These are phyloP conservation scores for Nasalis larvatus DNA, from an alignment of 2,113 vertebrate genomes.

Conservation along the genomic window DNA sequence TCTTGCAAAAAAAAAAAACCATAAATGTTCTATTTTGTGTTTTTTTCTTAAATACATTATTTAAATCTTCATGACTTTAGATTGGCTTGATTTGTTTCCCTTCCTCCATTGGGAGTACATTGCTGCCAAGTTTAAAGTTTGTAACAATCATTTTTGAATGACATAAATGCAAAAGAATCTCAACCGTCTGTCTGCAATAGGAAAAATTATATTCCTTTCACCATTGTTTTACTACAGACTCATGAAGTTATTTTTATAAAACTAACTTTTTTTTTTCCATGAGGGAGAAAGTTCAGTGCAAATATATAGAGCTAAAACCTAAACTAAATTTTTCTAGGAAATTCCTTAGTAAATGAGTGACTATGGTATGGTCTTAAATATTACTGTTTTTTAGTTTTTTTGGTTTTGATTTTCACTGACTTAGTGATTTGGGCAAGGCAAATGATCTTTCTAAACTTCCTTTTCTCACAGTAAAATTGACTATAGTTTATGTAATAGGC, in stretches of 20 bases:
- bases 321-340: slow-evolving; percentile 55
- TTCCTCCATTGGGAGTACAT: slow-evolving; percentile 66
- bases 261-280: not conserved
- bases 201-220: slow-evolving; percentile 70
- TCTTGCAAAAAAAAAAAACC: slow-evolving; percentile 60
- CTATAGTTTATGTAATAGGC: not conserved
- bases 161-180: slow-evolving; percentile 68
- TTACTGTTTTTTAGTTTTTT: not conserved
- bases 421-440: slow-evolving; percentile 17
- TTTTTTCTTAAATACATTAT: slow-evolving; percentile 61
- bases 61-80: slow-evolving; percentile 67
- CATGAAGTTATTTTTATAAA: slow-evolving; percentile 70
- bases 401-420: slow-evolving; percentile 33
- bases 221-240: slow-evolving; percentile 60
- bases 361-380: not conserved
- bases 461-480: not conserved
- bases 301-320: slow-evolving; percentile 49
- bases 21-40: slow-evolving; percentile 61
- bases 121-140: slow-evolving; percentile 73
- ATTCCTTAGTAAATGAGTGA: slow-evolving; percentile 28
- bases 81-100: slow-evolving; percentile 67
- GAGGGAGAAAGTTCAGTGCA: slow-evolving; percentile 40
- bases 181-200: slow-evolving; percentile 54
- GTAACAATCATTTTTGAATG: slow-evolving; percentile 75
- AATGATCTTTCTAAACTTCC: slow-evolving; percentile 35